phyloP scores from a whole-genome alignment of 2,113 vertebrate genomes.

The Leiothrix lutea region DNA sequence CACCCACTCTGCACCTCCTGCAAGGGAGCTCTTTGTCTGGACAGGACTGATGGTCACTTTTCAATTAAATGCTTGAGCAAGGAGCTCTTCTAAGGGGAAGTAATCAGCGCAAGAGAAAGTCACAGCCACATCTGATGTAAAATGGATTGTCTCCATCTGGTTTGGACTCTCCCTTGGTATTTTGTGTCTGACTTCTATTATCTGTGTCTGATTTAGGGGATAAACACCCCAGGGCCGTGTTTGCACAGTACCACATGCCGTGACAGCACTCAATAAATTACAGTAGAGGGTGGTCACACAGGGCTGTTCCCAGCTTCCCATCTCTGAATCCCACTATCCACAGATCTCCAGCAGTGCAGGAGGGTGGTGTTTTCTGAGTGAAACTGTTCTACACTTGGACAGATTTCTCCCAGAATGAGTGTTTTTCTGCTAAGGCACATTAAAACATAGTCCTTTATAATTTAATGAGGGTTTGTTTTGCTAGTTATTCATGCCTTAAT shows the following conservation, averaged over 20 bases:
- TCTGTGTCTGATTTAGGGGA: slow-evolving; percentile 48
- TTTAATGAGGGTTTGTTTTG: not conserved
- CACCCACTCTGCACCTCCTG: not conserved
- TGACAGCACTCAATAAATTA: slow-evolving; percentile 49
- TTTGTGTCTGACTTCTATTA: slow-evolving; percentile 40
- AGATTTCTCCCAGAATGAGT: not conserved
- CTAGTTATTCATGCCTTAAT: not conserved
- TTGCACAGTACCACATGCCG: slow-evolving; percentile 14
- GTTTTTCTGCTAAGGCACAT: not conserved
- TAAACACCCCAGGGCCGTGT: slow-evolving; percentile 30
- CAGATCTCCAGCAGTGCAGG: not conserved
- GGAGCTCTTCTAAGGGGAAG: not conserved
- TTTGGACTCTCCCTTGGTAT: slow-evolving; percentile 15
- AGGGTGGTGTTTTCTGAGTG: not conserved
- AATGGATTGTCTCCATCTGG: slow-evolving; percentile 40
- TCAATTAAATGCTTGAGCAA: slow-evolving; percentile 22
- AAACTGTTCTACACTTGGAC: not conserved
- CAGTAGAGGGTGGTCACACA: not conserved
- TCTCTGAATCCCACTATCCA: not conserved
- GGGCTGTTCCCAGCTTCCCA: not conserved
- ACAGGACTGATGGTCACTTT: not conserved
- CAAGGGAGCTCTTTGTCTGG: not conserved
- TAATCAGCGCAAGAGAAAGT: not conserved
- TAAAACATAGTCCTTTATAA: not conserved
- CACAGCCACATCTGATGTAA: not conserved